These are phyloP conservation scores for Cremastinae sp. DNA, from an alignment of 2,888 invertebrate species.

Conservation along the genomic window DNA sequence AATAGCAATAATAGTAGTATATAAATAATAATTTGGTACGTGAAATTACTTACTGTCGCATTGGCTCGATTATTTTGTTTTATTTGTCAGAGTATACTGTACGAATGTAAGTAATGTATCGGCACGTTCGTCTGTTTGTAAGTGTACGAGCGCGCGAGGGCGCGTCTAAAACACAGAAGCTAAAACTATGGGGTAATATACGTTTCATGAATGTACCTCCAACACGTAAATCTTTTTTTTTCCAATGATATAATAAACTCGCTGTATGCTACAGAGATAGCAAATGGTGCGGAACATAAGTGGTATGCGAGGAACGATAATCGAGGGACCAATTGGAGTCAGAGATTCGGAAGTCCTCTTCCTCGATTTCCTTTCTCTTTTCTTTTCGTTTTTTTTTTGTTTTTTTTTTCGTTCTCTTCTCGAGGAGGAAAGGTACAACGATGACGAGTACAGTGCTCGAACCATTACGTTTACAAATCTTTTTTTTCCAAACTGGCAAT, in stretches of 20 bases:
- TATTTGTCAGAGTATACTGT: constrained; percentile 27
- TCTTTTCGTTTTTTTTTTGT: no score
- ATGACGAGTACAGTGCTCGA: neutral
- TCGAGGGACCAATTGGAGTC: neutral
- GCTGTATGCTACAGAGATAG: constrained; percentile 20
- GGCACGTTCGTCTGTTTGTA: constrained; percentile 23
- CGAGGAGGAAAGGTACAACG: neutral
- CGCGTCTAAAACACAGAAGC: constrained; percentile 72
- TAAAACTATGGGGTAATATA: constrained; percentile 71
- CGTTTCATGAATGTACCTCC: constrained; percentile 62
- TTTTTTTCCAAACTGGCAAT: neutral
- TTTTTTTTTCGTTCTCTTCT: no score
- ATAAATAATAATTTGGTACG: constrained; percentile 70
- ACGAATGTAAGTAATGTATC: constrained; percentile 31
- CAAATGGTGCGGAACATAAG: constrained; percentile 18
- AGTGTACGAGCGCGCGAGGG: constrained; percentile 14
- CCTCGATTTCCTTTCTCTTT: neutral
- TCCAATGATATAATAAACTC: neutral
- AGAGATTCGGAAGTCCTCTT: neutral
- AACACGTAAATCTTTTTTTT: neutral
- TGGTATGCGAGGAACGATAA: constrained; percentile 16
- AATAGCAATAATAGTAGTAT: constrained; percentile 53
- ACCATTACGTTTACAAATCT: neutral
- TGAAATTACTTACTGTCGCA: constrained; percentile 79
- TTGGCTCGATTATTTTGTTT: constrained; percentile 72